These are phyloP conservation scores for Aporophyla lueneburgensis DNA, from an alignment of 2,888 invertebrate genomes.

Conservation along the genomic window DNA sequence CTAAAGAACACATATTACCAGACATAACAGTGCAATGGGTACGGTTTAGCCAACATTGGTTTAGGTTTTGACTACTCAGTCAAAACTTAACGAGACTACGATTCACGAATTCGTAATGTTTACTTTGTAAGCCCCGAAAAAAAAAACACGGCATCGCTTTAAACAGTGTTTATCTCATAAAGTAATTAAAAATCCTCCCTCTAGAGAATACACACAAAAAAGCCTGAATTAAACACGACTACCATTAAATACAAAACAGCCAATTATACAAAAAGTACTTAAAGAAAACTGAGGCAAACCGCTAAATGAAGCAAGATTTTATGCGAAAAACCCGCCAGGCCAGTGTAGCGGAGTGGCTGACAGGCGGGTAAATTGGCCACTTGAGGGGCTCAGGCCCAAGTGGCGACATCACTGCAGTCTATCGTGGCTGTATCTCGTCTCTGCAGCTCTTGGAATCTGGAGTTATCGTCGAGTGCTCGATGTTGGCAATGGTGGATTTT, in stretches of 20 bases:
- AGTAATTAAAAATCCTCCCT: neutral
- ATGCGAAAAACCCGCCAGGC: constrained; percentile 37
- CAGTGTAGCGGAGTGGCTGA: constrained; percentile 32
- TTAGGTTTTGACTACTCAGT: neutral
- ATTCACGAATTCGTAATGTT: neutral
- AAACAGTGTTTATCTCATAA: neutral
- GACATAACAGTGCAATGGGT: neutral
- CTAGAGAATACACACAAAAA: neutral
- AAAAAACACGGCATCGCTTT: neutral
- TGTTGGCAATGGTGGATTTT: constrained; percentile 37
- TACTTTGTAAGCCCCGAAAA: neutral
- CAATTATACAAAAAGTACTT: constrained; percentile 33
- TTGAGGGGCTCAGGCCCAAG: constrained; percentile 53
- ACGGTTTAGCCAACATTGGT: too few relatives aligned
- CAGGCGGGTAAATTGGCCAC: constrained; percentile 67
- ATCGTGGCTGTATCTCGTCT: constrained; percentile 45
- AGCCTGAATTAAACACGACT: neutral
- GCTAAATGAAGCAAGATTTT: constrained; percentile 49
- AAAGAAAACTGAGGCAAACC: constrained; percentile 32
- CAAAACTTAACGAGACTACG: too few relatives aligned
- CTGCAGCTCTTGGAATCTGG: constrained; percentile 24
- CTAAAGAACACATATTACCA: neutral
- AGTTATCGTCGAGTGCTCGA: constrained; percentile 41
- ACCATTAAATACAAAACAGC: constrained; percentile 26
- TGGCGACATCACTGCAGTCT: constrained; percentile 54